phyloP scores from a whole-genome alignment of 2,888 invertebrate species.

The Pristionchus exspectatus region DNA sequence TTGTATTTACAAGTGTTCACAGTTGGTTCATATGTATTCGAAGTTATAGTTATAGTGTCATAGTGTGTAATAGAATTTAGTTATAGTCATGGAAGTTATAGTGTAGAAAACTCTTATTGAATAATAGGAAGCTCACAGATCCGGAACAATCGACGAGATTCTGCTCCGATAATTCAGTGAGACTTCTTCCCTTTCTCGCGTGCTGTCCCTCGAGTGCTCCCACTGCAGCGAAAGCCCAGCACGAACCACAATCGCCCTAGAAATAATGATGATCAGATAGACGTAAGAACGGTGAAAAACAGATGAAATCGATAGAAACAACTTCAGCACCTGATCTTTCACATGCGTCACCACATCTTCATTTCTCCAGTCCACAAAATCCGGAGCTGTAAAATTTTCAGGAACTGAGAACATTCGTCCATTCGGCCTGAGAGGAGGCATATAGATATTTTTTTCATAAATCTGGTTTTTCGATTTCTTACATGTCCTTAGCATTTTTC shows the following conservation, averaged over 20 bases:
- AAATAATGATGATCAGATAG: too few relatives aligned
- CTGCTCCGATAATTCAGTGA: conserved; percentile 78
- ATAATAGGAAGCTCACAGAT: not conserved
- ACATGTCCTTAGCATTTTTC: not conserved
- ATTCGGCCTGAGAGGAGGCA: too few relatives aligned
- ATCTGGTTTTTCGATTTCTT: not conserved
- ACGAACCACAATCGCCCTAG: conserved; percentile 42
- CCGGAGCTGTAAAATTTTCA: not conserved
- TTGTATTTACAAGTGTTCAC: too few relatives aligned
- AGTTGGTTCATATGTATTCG: too few relatives aligned
- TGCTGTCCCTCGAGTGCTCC: conserved; percentile 50
- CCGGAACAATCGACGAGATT: conserved; percentile 80
- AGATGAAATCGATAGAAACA: too few relatives aligned
- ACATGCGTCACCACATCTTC: not conserved
- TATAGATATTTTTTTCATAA: not conserved
- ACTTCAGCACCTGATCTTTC: conserved; percentile 6
- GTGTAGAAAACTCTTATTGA: too few relatives aligned
- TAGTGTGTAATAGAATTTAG: too few relatives aligned
- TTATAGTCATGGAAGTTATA: too few relatives aligned
- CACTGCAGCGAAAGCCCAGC: conserved; percentile 52
- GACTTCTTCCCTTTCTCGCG: not conserved
- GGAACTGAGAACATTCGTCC: not conserved
- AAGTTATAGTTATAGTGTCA: too few relatives aligned
- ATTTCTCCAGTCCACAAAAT: not conserved
- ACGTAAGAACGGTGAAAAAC: too few relatives aligned